Conservation (phyloP, 2,113 vertebrate species). For the Cromileptes altivelis region DNA sequence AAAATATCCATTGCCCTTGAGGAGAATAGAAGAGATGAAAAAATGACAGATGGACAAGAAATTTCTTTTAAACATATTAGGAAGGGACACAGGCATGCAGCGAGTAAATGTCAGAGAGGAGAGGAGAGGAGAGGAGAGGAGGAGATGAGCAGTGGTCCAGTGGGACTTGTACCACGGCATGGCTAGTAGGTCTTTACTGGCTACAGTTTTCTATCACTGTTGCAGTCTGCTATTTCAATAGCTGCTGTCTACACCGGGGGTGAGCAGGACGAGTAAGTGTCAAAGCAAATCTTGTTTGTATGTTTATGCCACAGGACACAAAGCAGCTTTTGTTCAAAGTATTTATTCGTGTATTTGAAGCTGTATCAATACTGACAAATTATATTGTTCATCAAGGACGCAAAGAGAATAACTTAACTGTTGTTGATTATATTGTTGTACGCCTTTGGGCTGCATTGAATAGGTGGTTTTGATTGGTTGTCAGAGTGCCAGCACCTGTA, state of each 20-base stretch:
- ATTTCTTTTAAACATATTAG: conserved; percentile 75
- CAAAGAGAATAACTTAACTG: not conserved
- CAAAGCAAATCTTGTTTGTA: conserved; percentile 9
- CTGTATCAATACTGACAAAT: not conserved
- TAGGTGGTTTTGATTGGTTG: not conserved
- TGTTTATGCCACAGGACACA: conserved; percentile 28
- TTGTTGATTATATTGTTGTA: not conserved
- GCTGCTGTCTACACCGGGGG: conserved; percentile 20
- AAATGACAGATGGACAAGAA: conserved; percentile 76
- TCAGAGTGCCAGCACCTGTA: conserved; percentile 1
- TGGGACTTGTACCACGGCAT: conserved; percentile 47
- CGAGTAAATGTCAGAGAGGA: conserved; percentile 75
- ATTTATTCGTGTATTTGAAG: not conserved
- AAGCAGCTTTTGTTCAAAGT: conserved; percentile 6
- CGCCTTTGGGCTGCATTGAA: not conserved
- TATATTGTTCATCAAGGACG: not conserved
- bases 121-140: conserved; percentile 39
- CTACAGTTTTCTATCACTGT: conserved; percentile 37
- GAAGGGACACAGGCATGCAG: conserved; percentile 57
- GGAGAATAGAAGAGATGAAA: conserved; percentile 68
- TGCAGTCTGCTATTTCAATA: conserved; percentile 20
- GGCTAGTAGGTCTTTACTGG: conserved; percentile 33
- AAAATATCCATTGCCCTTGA: conserved; percentile 68
- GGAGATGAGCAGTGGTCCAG: conserved; percentile 55
- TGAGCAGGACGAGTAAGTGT: conserved; percentile 11